Percentiles rank a stretch among this genome's conserved stretches.
phyloP scores from a whole-genome alignment of 23 tunicate genomes.

The Botrylloides violaceus region DNA sequence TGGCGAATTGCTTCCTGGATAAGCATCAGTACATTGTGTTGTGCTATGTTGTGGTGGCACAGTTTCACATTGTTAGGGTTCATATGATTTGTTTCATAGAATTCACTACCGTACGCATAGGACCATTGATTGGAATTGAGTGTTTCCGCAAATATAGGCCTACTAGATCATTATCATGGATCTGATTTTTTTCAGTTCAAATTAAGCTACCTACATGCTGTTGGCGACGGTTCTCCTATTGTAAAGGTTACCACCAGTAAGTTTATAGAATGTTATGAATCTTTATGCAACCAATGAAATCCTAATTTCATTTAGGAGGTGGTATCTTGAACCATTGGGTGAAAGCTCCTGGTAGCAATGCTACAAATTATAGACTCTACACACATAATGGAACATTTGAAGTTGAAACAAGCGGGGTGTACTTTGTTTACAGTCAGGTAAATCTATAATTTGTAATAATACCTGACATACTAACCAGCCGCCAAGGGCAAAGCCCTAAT shows the following conservation, averaged over 20 bases:
- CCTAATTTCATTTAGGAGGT: not conserved
- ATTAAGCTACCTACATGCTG: constrained; percentile 38
- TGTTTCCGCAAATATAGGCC: no score
- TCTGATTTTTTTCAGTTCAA: constrained; percentile 34
- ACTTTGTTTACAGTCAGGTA: constrained; percentile 76
- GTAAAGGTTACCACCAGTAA: constrained; percentile 45
- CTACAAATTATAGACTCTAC: constrained; percentile 35
- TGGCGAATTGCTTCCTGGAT: no score
- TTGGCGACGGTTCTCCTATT: constrained; percentile 62
- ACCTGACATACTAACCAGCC: no score
- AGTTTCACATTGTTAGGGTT: no score
- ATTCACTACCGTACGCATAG: no score
- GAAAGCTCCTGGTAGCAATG: constrained; percentile 49
- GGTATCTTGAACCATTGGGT: constrained; percentile 69
- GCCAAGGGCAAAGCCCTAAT: no score
- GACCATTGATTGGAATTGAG: no score
- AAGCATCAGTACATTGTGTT: no score
- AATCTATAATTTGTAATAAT: no score
- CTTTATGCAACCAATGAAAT: not conserved
- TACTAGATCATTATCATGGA: no score
- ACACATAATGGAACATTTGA: constrained; percentile 75
- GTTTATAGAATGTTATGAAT: not conserved
- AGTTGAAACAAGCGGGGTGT: constrained; percentile 40
- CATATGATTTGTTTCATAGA: no score
- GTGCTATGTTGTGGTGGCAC: no score